Evolutionary conservation across 2,888 invertebrate species (phyloP), one percentile per base, ranked within the genome.

Genomic region (Coremacera marginata): DNA sequence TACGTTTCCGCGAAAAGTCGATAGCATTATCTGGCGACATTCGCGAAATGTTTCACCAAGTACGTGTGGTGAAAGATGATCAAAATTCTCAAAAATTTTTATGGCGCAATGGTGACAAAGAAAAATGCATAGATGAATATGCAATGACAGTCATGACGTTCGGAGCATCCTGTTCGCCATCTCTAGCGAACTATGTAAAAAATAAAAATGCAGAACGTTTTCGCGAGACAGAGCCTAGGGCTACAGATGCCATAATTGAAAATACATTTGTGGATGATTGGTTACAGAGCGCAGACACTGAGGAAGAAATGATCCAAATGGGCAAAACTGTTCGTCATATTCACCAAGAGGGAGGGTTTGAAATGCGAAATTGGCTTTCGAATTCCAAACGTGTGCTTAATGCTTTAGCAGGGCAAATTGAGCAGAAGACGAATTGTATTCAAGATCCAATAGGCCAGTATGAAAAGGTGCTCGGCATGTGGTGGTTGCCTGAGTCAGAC

Each of bases 1-100:
- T 86, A 77, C 81, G 86, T 3, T 89, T 89, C 79, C 80, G 89
- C 19, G 85, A 86, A 80, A 76, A 83, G 57, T 80, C 75, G 51
- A 77, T 88, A 4, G 88, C 85, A 3, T 81, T 89, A 2, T 81
- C 81, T n/a, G 86, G 82, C 8, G 37, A 37, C 37, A 37, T 37
- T 8, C 37, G 37, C 8, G 37, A 37, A 37, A 37, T 37, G 37
- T 37, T 80, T 62, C 78, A 78, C 71, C 80, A 77, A 44, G 57
- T 79, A 9, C 52, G 65, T 11, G 51, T 81, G 19, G 5, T 22
- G 2, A 74, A 78, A 25, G 68, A 62, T 4, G 79, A 80, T 37
- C 77, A 75, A 67, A 11, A 19, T 22, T 57, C 77, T 44, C 79
- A 79, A 44, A 62, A 77, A 27, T 78, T 81, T 70, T 68, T 80